Evolutionary conservation across 2,888 invertebrate genomes (phyloP).

Genomic region (Acrobasis consociella): DNA sequence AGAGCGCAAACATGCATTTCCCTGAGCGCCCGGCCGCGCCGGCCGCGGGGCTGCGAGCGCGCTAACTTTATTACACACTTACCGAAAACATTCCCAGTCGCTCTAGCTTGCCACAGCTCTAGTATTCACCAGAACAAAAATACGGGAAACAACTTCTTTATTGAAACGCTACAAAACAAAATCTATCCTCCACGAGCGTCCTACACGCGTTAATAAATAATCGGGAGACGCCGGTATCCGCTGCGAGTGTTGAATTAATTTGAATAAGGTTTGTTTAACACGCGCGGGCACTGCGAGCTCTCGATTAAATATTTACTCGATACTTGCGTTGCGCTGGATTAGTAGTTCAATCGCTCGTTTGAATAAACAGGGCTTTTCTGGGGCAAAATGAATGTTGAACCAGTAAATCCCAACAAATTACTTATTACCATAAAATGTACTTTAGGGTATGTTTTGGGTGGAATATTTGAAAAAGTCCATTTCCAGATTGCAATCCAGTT

Average conservation of each 20-base stretch:
- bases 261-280: conserved; percentile 25
- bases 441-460: too few relatives aligned
- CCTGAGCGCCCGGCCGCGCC: neutral
- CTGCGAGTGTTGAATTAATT: conserved; percentile 22
- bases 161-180: conserved; percentile 13
- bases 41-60: neutral
- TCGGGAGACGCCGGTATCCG: conserved; percentile 21
- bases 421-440: too few relatives aligned
- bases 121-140: conserved; percentile 1
- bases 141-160: conserved; percentile 27
- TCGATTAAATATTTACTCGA: conserved; percentile 17
- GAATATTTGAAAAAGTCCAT: too few relatives aligned
- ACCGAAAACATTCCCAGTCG: conserved; percentile 7
- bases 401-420: too few relatives aligned
- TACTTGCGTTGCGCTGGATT: conserved; percentile 1
- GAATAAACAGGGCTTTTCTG: neutral
- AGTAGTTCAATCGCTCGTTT: conserved; percentile 9
- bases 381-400: too few relatives aligned
- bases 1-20: conserved; percentile 1
- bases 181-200: neutral
- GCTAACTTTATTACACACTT: conserved; percentile 13
- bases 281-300: conserved; percentile 7
- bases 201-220: conserved; percentile 28
- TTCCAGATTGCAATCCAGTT: too few relatives aligned
- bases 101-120: neutral